Conservation (phyloP, 2,888 invertebrate genomes). For the Corbicula japonica region DNA sequence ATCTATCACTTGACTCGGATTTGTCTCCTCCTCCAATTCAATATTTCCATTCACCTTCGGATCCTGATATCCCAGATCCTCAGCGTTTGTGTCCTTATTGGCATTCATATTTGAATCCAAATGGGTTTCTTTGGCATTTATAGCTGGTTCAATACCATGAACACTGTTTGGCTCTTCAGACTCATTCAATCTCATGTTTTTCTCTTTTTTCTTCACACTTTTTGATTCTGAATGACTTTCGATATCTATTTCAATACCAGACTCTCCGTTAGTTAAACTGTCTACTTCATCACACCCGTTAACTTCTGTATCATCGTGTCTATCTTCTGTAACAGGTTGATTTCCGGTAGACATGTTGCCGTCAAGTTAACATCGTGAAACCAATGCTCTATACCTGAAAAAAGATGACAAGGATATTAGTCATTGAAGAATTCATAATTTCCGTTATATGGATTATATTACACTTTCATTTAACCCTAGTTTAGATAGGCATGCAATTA, state of each 20-base stretch:
- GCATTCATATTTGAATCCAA: conserved; percentile 15
- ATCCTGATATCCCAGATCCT: conserved; percentile 1
- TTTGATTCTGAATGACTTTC: not conserved
- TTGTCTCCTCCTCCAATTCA: no score
- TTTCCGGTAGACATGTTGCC: conserved; percentile 16
- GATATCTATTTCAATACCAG: conserved; percentile 6
- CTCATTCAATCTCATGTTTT: conserved; percentile 30
- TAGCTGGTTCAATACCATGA: conserved; percentile 4
- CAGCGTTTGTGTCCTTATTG: not conserved
- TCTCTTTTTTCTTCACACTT: conserved; percentile 12
- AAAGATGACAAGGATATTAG: not conserved
- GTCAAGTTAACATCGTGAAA: conserved; percentile 9
- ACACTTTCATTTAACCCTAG: no score
- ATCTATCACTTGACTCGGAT: conserved; percentile 11
- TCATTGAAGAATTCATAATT: no score
- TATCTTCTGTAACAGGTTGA: conserved; percentile 1
- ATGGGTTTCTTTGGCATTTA: conserved; percentile 36
- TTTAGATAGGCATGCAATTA: no score
- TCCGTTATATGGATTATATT: no score
- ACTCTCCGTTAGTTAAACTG: conserved; percentile 26
- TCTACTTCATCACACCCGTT: conserved; percentile 12
- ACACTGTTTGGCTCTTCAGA: conserved; percentile 17
- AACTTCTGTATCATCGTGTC: not conserved
- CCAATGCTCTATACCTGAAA: conserved; percentile 4
- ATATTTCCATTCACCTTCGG: conserved; percentile 18